phyloP scores from a whole-genome alignment of 2,113 vertebrate species.

The Herpetotheres cachinnans region DNA sequence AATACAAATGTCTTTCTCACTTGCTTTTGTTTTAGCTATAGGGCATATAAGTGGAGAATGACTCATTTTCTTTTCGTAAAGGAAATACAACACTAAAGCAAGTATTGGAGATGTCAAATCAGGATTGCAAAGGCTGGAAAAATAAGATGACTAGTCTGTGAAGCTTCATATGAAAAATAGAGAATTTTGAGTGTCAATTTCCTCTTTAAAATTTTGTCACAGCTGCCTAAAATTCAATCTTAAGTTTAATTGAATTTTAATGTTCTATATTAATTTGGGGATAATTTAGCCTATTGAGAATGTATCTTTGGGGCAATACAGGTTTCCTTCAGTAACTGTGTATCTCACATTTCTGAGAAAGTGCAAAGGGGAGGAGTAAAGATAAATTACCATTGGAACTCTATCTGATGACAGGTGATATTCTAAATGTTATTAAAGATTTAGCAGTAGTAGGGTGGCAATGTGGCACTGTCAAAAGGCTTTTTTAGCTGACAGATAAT shows the following conservation, averaged over 20 bases:
- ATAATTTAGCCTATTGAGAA: slow-evolving; percentile 43
- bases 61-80: neutral
- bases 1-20: neutral
- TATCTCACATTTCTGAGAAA: slow-evolving; percentile 24
- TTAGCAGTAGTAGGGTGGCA: neutral
- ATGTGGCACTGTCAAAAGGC: neutral
- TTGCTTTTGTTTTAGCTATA: neutral
- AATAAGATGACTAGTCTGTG: neutral
- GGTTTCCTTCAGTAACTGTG: slow-evolving; percentile 20
- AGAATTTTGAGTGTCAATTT: neutral
- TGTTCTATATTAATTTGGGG: neutral
- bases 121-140: neutral
- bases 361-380: neutral
- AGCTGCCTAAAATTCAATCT: slow-evolving; percentile 29
- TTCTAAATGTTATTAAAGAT: slow-evolving; percentile 61
- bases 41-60: neutral
- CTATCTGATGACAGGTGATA: slow-evolving; percentile 40
- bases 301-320: neutral
- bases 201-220: slow-evolving; percentile 15
- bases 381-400: slow-evolving; percentile 35
- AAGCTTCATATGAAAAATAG: slow-evolving; percentile 10
- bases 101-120: neutral
- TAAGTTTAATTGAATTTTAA: slow-evolving; percentile 54
- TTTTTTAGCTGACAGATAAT: neutral
- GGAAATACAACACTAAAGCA: neutral